Evolutionary conservation across 2,888 invertebrate species (phyloP).

Genomic region (Nephrotoma appendiculata): DNA sequence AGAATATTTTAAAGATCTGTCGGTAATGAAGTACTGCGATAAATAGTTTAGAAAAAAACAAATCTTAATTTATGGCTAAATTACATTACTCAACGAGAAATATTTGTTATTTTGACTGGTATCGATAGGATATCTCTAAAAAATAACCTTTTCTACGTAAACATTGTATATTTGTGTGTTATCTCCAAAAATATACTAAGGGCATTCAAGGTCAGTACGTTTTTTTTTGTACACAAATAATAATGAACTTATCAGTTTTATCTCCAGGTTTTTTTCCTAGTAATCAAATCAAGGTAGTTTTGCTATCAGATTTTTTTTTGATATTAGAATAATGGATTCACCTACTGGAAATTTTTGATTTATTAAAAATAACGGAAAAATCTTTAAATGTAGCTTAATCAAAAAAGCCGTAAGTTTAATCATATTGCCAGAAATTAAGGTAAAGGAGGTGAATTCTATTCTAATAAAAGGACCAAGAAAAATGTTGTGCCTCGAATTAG

Average conservation of each 20-base stretch:
- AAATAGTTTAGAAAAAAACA: too few species aligned
- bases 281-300: neutral
- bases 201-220: neutral
- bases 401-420: neutral
- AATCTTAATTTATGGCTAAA: too few species aligned
- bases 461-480: neutral
- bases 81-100: neutral
- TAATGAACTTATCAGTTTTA: neutral
- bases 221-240: neutral
- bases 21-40: too few species aligned
- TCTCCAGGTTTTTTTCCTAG: neutral
- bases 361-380: neutral
- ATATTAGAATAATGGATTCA: neutral
- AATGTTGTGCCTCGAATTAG: neutral
- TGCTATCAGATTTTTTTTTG: neutral
- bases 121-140: neutral
- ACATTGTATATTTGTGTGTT: neutral
- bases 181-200: neutral
- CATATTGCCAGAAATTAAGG: neutral
- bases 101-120: neutral
- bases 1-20: too few species aligned
- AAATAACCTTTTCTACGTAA: neutral
- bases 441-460: neutral
- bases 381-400: neutral
- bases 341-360: neutral